Conservation (phyloP, 2,797 vertebrate species). For the Alauda arvensis region DNA sequence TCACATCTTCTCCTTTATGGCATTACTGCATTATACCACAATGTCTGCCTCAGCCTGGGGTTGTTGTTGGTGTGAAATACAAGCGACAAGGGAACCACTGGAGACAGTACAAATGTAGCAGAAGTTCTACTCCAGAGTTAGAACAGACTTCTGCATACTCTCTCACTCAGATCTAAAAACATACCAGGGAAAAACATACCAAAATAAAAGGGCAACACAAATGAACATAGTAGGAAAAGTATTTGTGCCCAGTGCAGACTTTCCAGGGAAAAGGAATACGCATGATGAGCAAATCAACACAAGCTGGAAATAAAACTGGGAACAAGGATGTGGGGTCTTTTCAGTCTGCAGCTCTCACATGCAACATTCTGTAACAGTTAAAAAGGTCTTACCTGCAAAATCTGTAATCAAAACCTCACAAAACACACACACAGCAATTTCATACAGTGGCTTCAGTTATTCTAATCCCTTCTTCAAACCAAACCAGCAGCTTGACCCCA, state of each 20-base stretch:
- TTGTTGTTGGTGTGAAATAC: neutral
- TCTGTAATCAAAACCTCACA: constrained; percentile 69
- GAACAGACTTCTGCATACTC: constrained; percentile 42
- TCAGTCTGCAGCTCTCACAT: constrained; percentile 68
- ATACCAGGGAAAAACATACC: constrained; percentile 61
- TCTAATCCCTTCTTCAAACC: neutral
- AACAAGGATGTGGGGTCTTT: constrained; percentile 62
- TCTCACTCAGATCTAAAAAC: constrained; percentile 56
- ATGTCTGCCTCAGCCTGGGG: neutral
- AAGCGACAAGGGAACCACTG: neutral
- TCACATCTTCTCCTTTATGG: neutral
- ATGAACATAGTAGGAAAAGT: constrained; percentile 71
- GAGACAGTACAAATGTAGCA: constrained; percentile 32
- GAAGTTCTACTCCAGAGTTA: constrained; percentile 30
- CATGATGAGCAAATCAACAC: constrained; percentile 71
- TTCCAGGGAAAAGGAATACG: constrained; percentile 62
- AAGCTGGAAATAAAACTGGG: constrained; percentile 66
- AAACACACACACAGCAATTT: constrained; percentile 51
- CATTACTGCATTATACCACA: neutral
- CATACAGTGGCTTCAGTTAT: constrained; percentile 5
- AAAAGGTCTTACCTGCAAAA: constrained; percentile 72
- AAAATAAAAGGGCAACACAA: constrained; percentile 73
- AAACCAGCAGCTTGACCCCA: neutral
- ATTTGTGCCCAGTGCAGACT: constrained; percentile 70
- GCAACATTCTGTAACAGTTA: constrained; percentile 76